Conservation (phyloP, 2,888 invertebrate genomes). For the Microctonus brassicae region DNA sequence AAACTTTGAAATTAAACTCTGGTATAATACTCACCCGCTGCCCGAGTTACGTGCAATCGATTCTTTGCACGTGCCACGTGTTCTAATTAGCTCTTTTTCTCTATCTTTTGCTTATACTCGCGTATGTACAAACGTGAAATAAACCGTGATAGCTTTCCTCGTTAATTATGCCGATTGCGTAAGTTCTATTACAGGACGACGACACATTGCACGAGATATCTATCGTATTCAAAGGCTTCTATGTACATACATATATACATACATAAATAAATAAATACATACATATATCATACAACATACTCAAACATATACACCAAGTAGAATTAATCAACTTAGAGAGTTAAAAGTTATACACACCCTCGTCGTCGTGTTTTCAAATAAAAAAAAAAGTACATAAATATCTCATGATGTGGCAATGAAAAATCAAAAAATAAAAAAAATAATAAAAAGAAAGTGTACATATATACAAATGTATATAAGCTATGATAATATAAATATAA, state of each 20-base stretch:
- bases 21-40: not conserved
- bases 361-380: not conserved
- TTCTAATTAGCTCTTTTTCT: slow-evolving; percentile 42
- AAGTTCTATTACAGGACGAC: slow-evolving; percentile 22
- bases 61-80: slow-evolving; percentile 32
- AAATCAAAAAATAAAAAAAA: too few species aligned
- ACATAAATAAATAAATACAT: too few species aligned
- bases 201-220: not conserved
- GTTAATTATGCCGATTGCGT: slow-evolving; percentile 56
- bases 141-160: slow-evolving; percentile 44
- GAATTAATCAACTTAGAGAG: too few species aligned
- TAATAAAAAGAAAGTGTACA: not conserved
- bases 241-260: not conserved
- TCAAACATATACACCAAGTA: too few species aligned
- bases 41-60: slow-evolving; percentile 18
- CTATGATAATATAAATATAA: not conserved
- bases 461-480: too few species aligned
- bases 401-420: not conserved
- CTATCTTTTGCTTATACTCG: slow-evolving; percentile 11
- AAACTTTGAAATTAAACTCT: not conserved
- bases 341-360: too few species aligned
- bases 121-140: slow-evolving; percentile 10
- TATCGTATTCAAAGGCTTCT: not conserved
- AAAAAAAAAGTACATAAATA: not conserved
- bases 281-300: too few species aligned